Evolutionary conservation across 2,113 vertebrate genomes (phyloP).

Genomic region (Campylomormyrus numenius): DNA sequence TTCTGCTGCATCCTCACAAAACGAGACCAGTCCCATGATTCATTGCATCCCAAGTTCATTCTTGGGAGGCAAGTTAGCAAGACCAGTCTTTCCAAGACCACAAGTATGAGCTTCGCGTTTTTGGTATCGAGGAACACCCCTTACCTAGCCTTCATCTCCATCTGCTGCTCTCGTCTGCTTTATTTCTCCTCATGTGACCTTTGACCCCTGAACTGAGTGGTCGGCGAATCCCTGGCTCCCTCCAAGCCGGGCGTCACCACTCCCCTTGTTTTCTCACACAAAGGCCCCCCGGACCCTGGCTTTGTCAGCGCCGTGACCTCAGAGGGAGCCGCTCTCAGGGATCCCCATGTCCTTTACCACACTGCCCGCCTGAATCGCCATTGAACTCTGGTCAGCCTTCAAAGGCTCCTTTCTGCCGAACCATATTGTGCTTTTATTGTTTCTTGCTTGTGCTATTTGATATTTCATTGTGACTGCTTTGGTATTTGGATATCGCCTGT

Average conservation of each 20-base stretch:
- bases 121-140: background rate
- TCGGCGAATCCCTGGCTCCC: background rate
- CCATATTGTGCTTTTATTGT: background rate
- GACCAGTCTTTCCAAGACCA: background rate
- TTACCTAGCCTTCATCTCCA: background rate
- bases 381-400: background rate
- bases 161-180: background rate
- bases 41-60: background rate
- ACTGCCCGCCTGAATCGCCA: background rate
- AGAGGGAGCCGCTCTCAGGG: background rate
- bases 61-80: background rate
- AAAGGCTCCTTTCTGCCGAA: background rate
- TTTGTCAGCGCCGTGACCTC: background rate
- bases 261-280: background rate
- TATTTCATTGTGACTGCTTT: background rate
- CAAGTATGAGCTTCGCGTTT: background rate
- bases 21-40: background rate
- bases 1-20: background rate
- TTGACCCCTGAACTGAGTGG: background rate
- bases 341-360: background rate
- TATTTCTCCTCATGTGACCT: background rate
- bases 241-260: background rate
- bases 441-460: background rate
- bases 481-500: background rate
- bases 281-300: background rate